Conservation (phyloP, 2,797 vertebrate genomes). For the Huso huso region DNA sequence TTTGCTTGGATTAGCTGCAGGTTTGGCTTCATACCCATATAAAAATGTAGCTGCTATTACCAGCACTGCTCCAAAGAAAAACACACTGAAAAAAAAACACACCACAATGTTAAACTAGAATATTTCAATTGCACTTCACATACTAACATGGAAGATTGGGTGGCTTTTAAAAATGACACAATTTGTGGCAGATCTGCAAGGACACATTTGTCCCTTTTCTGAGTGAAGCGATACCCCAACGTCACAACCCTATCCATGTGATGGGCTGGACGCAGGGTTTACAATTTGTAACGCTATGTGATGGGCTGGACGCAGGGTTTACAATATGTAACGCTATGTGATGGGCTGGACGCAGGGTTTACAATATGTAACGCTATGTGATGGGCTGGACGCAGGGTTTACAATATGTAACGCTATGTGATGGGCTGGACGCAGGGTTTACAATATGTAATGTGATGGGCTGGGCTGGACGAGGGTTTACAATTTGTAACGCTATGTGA, state of each 20-base stretch:
- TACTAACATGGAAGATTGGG: no score
- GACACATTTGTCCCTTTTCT: background rate
- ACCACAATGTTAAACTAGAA: slow-evolving; percentile 21
- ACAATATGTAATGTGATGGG: no score
- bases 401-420: no score
- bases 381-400: background rate
- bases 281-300: no score
- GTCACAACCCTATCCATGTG: no score
- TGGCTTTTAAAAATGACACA: no score
- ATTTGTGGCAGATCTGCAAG: background rate
- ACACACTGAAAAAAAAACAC: slow-evolving; percentile 64
- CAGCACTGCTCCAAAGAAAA: slow-evolving; percentile 85
- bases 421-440: no score
- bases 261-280: no score
- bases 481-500: no score
- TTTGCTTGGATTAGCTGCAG: slow-evolving; percentile 74
- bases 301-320: background rate
- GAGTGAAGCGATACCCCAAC: background rate
- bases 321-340: no score
- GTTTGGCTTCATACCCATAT: slow-evolving; percentile 86
- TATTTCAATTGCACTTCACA: slow-evolving; percentile 3
- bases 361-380: no score
- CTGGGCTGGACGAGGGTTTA: background rate
- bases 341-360: no score
- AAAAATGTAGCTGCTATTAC: slow-evolving; percentile 93